phyloP scores from a whole-genome alignment of 1,140 invertebrate species.

The Tetraneura akinire region DNA sequence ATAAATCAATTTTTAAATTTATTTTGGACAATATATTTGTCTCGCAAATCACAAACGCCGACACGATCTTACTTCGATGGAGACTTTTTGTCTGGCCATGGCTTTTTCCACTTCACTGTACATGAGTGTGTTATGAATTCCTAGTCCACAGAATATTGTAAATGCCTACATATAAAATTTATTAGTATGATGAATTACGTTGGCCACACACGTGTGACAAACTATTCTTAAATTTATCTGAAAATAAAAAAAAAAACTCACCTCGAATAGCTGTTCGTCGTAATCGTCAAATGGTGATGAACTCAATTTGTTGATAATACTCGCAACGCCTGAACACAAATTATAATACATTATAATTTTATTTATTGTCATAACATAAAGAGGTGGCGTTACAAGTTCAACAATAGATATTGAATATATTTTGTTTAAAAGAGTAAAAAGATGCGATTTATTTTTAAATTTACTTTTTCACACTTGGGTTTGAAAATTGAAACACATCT shows the following conservation, averaged over 20 bases:
- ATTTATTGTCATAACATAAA: no score
- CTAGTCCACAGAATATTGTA: constrained; percentile 72
- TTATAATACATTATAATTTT: no score
- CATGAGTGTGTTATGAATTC: constrained; percentile 71
- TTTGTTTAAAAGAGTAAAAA: no score
- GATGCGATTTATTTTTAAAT: no score
- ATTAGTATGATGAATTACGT: no score
- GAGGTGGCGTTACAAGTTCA: no score
- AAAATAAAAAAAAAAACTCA: constrained; percentile 45
- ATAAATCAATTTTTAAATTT: background rate
- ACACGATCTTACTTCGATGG: constrained; percentile 62
- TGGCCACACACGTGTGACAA: background rate
- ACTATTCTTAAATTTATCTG: background rate
- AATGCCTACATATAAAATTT: constrained; percentile 67
- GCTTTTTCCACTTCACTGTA: constrained; percentile 59
- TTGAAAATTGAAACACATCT: no score
- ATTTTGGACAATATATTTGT: constrained; percentile 5
- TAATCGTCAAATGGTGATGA: constrained; percentile 63
- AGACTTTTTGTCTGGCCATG: constrained; percentile 69
- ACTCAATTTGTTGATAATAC: constrained; percentile 66
- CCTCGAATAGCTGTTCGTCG: constrained; percentile 64
- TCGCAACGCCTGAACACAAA: constrained; percentile 57
- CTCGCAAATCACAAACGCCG: background rate
- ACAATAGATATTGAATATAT: no score
- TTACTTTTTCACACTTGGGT: no score